A percentile compares a stretch with the other conserved stretches of the same genome.
phyloP scores from a whole-genome alignment of 2,797 vertebrate genomes.

The Neomorphus geoffroyi region DNA sequence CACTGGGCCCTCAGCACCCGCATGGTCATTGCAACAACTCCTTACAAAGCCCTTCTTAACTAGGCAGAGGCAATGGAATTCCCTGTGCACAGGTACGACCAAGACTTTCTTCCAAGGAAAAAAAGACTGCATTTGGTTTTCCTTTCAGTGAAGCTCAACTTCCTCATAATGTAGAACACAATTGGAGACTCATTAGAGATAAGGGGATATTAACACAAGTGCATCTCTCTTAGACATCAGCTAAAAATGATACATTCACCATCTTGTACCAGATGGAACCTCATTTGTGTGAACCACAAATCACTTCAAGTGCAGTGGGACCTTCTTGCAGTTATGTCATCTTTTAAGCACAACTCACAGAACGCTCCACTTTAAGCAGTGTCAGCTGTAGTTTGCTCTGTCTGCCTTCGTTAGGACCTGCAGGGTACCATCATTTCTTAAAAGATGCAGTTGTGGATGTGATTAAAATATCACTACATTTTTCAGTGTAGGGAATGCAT shows the following conservation, averaged over 20 bases:
- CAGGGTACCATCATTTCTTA: not conserved
- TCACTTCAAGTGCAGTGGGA: not conserved
- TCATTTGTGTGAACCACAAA: constrained; percentile 33
- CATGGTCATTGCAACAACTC: not conserved
- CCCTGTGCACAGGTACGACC: not conserved
- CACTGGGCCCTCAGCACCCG: not conserved
- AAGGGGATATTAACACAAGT: not conserved
- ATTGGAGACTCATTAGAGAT: not conserved
- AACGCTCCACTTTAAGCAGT: not conserved
- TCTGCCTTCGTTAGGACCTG: not conserved
- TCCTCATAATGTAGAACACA: not conserved
- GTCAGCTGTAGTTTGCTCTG: not conserved
- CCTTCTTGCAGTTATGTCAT: not conserved
- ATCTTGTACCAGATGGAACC: constrained; percentile 34
- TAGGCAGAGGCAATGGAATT: not conserved
- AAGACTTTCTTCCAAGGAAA: not conserved
- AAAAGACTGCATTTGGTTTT: not conserved
- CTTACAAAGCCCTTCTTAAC: not conserved
- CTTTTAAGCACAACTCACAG: not conserved
- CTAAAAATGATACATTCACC: constrained; percentile 31
- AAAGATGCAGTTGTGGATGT: not conserved
- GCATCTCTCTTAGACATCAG: not conserved
- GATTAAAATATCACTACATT: constrained; percentile 64
- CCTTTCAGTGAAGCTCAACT: constrained; percentile 24
- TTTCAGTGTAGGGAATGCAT: constrained; percentile 56